A percentile compares a stretch with the other conserved stretches of the same genome.
Evolutionary conservation across 2,888 invertebrate genomes (phyloP).

Genomic region (Dasysyrphus albostriatus): DNA sequence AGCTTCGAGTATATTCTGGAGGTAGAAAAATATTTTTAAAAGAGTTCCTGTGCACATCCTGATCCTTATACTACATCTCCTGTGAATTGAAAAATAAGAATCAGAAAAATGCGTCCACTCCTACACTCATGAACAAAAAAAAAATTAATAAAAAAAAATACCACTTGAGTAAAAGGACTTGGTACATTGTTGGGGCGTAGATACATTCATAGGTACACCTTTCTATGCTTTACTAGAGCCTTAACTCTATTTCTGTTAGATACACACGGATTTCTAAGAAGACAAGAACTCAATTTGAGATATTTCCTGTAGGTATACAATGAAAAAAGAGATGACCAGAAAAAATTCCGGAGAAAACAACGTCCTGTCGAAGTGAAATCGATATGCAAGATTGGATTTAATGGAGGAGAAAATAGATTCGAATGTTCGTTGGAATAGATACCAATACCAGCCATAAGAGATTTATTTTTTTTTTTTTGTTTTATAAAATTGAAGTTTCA

Average conservation of each 20-base stretch:
- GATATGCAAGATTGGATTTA: conserved; percentile 51
- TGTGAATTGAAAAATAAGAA: conserved; percentile 30
- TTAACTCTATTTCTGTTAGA: neutral
- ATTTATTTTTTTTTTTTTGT: neutral
- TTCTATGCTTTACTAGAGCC: neutral
- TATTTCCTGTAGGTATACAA: conserved; percentile 22
- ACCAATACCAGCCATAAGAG: neutral
- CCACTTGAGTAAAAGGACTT: neutral
- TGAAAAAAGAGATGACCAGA: conserved; percentile 27
- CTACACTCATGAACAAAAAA: conserved; percentile 18
- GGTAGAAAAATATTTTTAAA: conserved; percentile 11
- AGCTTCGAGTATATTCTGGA: neutral
- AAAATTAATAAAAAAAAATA: neutral
- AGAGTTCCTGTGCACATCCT: conserved; percentile 19
- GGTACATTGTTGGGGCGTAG: neutral
- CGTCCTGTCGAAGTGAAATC: conserved; percentile 33
- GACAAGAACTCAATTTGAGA: conserved; percentile 55
- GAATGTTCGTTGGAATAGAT: conserved; percentile 7
- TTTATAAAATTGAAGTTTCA: neutral
- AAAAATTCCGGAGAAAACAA: conserved; percentile 14
- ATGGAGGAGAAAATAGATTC: conserved; percentile 55
- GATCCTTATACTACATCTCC: conserved; percentile 16
- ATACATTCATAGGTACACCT: neutral
- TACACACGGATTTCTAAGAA: neutral
- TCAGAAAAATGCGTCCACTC: conserved; percentile 33